phyloP scores from a whole-genome alignment of 2,113 vertebrate species.

The Amia ocellicauda region DNA sequence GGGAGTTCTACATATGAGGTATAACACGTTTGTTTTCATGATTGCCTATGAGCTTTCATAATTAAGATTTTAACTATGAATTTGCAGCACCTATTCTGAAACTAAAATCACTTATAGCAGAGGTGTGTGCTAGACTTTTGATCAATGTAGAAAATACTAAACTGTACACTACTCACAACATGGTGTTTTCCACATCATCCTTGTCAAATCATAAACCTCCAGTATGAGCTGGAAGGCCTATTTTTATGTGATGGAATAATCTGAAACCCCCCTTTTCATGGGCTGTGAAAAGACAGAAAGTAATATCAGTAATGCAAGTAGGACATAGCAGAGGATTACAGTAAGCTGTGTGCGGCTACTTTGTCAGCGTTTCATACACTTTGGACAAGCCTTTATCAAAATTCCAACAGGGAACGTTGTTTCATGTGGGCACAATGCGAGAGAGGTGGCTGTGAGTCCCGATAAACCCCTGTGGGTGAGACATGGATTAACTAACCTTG shows the following conservation, averaged over 20 bases:
- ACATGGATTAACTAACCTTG: background rate
- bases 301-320: conserved; percentile 7
- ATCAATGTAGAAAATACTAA: too few relatives aligned
- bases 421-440: background rate
- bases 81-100: too few relatives aligned
- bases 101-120: too few relatives aligned
- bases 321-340: background rate
- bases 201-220: too few relatives aligned
- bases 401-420: background rate
- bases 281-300: conserved; percentile 1
- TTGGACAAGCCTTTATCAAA: background rate
- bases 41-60: too few relatives aligned
- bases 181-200: too few relatives aligned
- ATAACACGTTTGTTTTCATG: too few relatives aligned
- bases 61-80: too few relatives aligned
- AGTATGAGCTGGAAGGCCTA: background rate
- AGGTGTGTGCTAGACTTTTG: too few relatives aligned
- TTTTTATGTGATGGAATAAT: background rate
- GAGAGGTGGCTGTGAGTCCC: background rate
- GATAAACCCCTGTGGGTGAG: conserved; percentile 4
- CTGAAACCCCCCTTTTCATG: background rate
- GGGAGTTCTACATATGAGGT: too few relatives aligned
- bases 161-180: too few relatives aligned
- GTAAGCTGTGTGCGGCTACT: background rate
- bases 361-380: background rate